These are phyloP conservation scores for Platygyra sinensis DNA, from an alignment of 64 coral and sea anemone species.

Conservation along the genomic window DNA sequence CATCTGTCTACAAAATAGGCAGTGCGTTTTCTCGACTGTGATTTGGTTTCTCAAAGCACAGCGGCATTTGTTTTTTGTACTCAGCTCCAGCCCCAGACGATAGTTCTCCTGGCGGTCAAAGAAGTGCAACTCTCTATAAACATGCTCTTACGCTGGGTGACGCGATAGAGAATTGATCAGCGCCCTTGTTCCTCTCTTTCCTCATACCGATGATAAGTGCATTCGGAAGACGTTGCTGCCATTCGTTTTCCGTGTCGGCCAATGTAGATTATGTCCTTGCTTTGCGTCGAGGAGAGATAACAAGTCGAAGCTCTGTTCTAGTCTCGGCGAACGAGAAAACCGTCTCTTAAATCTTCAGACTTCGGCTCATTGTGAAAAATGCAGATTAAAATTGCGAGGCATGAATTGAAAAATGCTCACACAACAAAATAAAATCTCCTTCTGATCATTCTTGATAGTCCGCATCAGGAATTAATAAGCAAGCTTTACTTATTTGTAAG, in stretches of 20 bases:
- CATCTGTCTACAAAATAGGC: constrained; percentile 78
- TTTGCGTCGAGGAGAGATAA: no score
- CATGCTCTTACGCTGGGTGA: constrained; percentile 75
- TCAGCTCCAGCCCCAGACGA: constrained; percentile 67
- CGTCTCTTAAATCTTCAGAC: no score
- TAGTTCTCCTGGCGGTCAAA: constrained; percentile 74
- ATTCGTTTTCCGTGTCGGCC: neutral
- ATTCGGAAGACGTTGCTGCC: constrained; percentile 46
- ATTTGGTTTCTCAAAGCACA: constrained; percentile 64
- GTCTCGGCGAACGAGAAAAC: no score
- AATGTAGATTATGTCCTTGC: no score
- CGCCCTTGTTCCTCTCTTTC: constrained; percentile 89
- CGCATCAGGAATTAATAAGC: no score
- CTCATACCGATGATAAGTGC: constrained; percentile 80
- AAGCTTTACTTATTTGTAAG: no score
- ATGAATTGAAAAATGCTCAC: no score
- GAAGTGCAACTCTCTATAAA: constrained; percentile 74
- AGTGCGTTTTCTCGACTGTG: constrained; percentile 89
- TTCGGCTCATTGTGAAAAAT: no score
- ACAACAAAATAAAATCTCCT: no score
- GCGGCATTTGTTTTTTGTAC: constrained; percentile 84
- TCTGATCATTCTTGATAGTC: no score
- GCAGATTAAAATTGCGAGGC: no score
- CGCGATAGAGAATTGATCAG: constrained; percentile 72
- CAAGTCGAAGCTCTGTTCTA: no score